Evolutionary conservation across 2,797 vertebrate species (phyloP), one percentile per base, ranked within the genome.

Genomic region (Acipenser transmontanus): DNA sequence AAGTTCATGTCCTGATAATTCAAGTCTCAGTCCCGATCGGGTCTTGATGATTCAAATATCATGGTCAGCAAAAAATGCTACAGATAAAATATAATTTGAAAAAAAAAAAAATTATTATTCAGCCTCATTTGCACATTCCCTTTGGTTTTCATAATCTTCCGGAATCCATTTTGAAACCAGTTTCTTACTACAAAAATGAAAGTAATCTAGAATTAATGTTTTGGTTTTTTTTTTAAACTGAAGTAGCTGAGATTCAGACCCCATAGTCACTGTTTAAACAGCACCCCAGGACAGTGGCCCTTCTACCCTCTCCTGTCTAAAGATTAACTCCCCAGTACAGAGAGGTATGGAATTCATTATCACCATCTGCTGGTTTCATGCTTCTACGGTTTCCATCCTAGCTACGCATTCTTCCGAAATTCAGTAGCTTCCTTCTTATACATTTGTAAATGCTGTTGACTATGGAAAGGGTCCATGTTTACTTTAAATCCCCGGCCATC

Each of bases 391-490:
- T 95, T 93, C 90, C 91, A 91, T 88, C 85, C 88, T 90, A 84
- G 82, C 86, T 91, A 91, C 89, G 91, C 92, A 91, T 95, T 95
- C 93, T 96, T 95, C 93, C 93, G 88, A 94, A 93, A 94, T 93
- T 95, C 94, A 92, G 95, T 95, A 97, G 96, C 96, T 93, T 95
- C 93, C 94, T 95, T 93, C 90, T 90, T 88, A 89, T 91, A 92
- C 92, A 92, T 97, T 96, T 95, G 92, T 93, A 93, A 93, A 95
- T 91, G 91, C 90, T 96, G 94, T 94, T 96, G 93, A 95, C 93
- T 91, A 85, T 98, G 95, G 93, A 96, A 93, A 84, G 88, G 86
- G 82, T 94, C 92, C 95, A 95, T 96, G 94, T 98, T 98, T 95
- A 94, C 92, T 94, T 94, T 94, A 89, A 93, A 92, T 93, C 91